Conservation (phyloP, 64 coral and sea anemone species). For the Porites australiensis region DNA sequence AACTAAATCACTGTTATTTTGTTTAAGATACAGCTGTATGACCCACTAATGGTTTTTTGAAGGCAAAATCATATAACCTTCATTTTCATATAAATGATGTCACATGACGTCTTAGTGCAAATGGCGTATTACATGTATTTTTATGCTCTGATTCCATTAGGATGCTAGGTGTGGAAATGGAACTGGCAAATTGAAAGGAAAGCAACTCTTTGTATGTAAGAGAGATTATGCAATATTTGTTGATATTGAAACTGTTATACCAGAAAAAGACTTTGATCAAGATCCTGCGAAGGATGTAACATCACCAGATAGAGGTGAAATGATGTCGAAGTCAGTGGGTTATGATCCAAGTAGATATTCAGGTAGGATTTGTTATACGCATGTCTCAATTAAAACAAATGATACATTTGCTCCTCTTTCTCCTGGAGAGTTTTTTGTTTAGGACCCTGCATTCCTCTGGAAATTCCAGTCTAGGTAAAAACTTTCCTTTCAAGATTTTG, state of each 20-base stretch:
- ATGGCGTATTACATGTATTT: too few relatives aligned
- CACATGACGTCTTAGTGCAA: too few relatives aligned
- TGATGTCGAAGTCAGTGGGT: neutral
- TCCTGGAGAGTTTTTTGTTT: too few relatives aligned
- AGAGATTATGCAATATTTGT: conserved; percentile 56
- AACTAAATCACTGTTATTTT: too few relatives aligned
- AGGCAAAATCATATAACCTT: too few relatives aligned
- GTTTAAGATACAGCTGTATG: too few relatives aligned
- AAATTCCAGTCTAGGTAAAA: too few relatives aligned
- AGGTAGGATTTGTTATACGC: neutral
- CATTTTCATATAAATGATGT: too few relatives aligned
- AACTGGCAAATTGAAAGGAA: conserved; percentile 20
- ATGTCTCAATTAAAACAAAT: neutral
- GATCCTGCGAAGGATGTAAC: neutral
- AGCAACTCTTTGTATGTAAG: conserved; percentile 45
- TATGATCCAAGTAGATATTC: neutral
- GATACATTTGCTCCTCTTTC: too few relatives aligned
- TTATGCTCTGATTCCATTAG: neutral
- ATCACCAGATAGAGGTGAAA: neutral
- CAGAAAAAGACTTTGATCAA: conserved; percentile 12
- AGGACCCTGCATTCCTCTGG: too few relatives aligned
- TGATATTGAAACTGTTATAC: neutral
- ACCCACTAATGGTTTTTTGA: too few relatives aligned
- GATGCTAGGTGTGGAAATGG: conserved; percentile 21
- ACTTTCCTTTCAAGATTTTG: too few relatives aligned